These are phyloP conservation scores for Pycnonotus jocosus DNA, from an alignment of 2,113 vertebrate species.

Conservation along the genomic window DNA sequence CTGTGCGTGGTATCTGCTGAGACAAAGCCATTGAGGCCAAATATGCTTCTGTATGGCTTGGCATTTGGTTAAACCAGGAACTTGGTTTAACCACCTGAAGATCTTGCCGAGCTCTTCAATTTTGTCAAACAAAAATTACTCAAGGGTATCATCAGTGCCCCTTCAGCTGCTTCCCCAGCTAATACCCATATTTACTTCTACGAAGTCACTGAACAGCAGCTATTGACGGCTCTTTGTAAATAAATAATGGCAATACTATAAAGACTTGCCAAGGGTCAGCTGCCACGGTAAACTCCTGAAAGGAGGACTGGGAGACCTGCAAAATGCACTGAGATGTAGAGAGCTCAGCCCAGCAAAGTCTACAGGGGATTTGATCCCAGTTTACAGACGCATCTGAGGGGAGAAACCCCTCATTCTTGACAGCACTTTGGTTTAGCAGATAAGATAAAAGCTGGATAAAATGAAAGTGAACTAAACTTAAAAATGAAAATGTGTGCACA, in stretches of 20 bases:
- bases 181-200: neutral
- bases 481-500: neutral
- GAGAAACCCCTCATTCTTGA: neutral
- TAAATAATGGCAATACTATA: neutral
- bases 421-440: neutral
- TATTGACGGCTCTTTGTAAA: neutral
- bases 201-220: neutral
- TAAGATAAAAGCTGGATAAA: neutral
- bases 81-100: neutral
- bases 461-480: neutral
- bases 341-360: neutral
- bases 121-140: neutral
- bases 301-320: neutral
- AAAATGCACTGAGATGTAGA: neutral
- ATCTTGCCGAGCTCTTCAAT: neutral
- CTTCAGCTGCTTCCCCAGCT: neutral
- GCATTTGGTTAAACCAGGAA: neutral
- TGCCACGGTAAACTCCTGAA: neutral
- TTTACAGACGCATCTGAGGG: neutral
- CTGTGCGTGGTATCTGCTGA: neutral
- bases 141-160: accelerated
- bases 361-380: neutral
- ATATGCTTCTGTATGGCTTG: neutral
- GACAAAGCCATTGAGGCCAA: neutral
- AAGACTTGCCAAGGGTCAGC: neutral